These are phyloP conservation scores for Scyliorhinus canicula DNA, from an alignment of 2,797 vertebrate genomes.

Conservation along the genomic window DNA sequence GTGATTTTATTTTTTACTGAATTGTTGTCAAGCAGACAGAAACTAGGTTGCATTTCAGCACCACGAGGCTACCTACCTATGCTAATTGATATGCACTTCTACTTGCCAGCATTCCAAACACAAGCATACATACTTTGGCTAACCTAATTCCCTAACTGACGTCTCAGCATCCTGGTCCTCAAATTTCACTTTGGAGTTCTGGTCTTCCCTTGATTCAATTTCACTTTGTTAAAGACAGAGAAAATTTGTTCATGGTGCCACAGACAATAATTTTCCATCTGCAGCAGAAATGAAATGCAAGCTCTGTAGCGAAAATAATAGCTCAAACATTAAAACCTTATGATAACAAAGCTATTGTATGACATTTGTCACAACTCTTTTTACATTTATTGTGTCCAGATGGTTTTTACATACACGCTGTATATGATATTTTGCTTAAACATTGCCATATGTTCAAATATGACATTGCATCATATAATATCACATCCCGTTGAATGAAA, in stretches of 20 bases:
- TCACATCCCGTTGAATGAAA: background rate
- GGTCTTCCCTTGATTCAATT: background rate
- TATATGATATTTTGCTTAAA: conserved; percentile 19
- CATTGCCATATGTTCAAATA: conserved; percentile 37
- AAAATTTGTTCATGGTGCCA: background rate
- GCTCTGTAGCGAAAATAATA: background rate
- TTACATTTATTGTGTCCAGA: conserved; percentile 26
- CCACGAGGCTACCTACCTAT: background rate
- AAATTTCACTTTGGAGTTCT: background rate
- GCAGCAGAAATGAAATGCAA: background rate
- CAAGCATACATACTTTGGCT: conserved; percentile 20
- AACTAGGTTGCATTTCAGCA: background rate
- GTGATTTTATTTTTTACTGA: background rate
- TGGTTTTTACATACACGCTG: conserved; percentile 5
- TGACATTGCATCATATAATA: conserved; percentile 39
- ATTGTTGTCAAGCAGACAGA: background rate
- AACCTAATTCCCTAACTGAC: conserved; percentile 15
- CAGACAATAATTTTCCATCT: conserved; percentile 30
- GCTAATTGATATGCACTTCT: background rate
- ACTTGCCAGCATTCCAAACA: background rate
- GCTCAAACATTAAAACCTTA: background rate
- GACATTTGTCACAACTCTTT: conserved; percentile 1
- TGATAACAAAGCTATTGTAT: conserved; percentile 24
- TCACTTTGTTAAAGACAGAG: background rate
- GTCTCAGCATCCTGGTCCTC: conserved; percentile 2